A percentile compares a stretch with the other conserved stretches of the same genome.
Evolutionary conservation across 2,888 invertebrate genomes (phyloP).

Genomic region (Linyphia triangularis): DNA sequence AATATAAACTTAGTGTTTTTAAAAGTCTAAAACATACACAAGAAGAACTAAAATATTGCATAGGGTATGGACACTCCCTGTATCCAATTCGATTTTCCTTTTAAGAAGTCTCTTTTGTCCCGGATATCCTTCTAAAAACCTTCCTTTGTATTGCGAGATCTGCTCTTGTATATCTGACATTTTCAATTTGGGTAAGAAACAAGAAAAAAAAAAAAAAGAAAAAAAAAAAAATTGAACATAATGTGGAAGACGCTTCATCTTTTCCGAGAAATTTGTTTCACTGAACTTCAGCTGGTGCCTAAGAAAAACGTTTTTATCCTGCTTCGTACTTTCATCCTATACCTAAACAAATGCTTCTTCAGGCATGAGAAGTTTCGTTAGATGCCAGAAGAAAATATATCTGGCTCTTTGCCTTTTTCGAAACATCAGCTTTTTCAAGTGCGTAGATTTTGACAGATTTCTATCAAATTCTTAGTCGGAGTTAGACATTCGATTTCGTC

Average conservation of each 20-base stretch:
- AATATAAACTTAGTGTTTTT: no score
- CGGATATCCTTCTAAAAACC: not conserved
- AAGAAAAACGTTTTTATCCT: not conserved
- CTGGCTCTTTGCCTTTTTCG: constrained; percentile 11
- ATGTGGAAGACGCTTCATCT: not conserved
- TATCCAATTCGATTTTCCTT: not conserved
- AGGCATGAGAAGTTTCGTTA: constrained; percentile 7
- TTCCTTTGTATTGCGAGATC: not conserved
- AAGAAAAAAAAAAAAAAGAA: not conserved
- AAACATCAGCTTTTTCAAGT: constrained; percentile 17
- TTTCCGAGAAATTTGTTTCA: constrained; percentile 23
- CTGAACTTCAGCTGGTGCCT: constrained; percentile 21
- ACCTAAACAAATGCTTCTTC: constrained; percentile 33
- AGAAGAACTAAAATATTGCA: not conserved
- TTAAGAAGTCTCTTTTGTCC: not conserved
- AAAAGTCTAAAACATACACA: no score
- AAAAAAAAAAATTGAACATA: constrained; percentile 6
- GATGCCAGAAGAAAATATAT: constrained; percentile 14
- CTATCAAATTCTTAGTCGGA: constrained; percentile 24
- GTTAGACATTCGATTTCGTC: constrained; percentile 32
- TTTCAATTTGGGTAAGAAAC: not conserved
- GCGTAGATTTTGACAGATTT: not conserved
- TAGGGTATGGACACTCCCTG: not conserved
- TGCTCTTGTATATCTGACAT: not conserved
- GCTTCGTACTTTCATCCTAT: not conserved